Percentiles rank a stretch among this genome's conserved stretches.
Evolutionary conservation across 2,797 vertebrate species (phyloP).

Genomic region (Onychomys torridus): DNA sequence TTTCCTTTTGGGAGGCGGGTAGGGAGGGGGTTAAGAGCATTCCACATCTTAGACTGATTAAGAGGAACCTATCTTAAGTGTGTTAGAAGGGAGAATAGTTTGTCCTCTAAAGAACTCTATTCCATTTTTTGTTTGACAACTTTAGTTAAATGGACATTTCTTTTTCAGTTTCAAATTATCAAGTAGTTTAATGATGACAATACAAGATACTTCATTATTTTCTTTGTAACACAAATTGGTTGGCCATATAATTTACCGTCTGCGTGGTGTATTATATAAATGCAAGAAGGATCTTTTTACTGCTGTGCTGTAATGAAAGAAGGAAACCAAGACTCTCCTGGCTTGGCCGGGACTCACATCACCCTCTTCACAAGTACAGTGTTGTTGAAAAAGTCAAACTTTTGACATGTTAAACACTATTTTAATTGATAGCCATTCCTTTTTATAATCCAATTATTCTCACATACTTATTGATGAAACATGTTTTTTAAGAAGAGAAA

Average conservation of each 20-base stretch:
- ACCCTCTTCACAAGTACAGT: background rate
- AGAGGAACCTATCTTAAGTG: constrained; percentile 37
- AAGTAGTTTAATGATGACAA: constrained; percentile 33
- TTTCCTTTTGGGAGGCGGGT: constrained; percentile 52
- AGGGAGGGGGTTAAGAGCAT: constrained; percentile 61
- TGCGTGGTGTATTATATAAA: background rate
- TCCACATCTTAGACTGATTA: constrained; percentile 44
- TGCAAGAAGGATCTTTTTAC: background rate
- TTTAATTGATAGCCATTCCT: constrained; percentile 41
- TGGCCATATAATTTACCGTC: background rate
- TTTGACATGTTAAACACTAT: constrained; percentile 34
- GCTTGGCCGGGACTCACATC: background rate
- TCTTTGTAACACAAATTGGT: constrained; percentile 28
- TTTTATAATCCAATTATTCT: constrained; percentile 37
- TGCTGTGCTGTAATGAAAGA: background rate
- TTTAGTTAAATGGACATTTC: constrained; percentile 47
- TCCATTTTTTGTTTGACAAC: constrained; percentile 37
- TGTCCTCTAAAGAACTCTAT: constrained; percentile 6
- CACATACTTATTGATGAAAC: constrained; percentile 47
- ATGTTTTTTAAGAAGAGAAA: constrained; percentile 51
- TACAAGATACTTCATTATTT: constrained; percentile 47
- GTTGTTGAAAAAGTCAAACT: constrained; percentile 43
- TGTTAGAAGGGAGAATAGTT: constrained; percentile 53
- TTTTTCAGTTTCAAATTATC: background rate
- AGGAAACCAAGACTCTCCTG: background rate